A percentile compares a stretch with the other conserved stretches of the same genome.
Evolutionary conservation across 2,888 invertebrate genomes (phyloP).

Genomic region (Venusia cambrica): DNA sequence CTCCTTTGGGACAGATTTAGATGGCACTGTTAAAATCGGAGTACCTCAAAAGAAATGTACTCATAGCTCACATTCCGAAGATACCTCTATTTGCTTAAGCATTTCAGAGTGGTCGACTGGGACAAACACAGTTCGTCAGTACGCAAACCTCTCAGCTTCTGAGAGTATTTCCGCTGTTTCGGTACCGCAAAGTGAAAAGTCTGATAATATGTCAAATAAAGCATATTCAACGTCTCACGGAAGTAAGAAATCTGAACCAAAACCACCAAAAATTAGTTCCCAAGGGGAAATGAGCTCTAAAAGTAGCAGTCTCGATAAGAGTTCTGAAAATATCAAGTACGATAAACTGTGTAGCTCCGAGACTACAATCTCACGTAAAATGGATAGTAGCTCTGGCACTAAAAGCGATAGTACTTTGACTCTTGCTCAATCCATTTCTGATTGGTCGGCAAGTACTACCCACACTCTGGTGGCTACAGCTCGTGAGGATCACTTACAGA

Average conservation of each 20-base stretch:
- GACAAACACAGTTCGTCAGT: constrained; percentile 91
- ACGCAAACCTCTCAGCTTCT: constrained; percentile 87
- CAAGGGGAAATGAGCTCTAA: constrained; percentile 79
- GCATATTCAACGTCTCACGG: constrained; percentile 81
- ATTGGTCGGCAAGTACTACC: constrained; percentile 91
- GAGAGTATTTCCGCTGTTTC: constrained; percentile 83
- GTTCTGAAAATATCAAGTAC: constrained; percentile 77
- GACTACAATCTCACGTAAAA: constrained; percentile 72
- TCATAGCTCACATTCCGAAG: constrained; percentile 91
- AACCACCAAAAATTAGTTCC: constrained; percentile 58
- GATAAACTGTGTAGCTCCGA: constrained; percentile 84
- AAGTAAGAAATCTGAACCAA: constrained; percentile 77
- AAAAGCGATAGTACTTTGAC: constrained; percentile 90
- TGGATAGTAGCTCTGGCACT: constrained; percentile 84
- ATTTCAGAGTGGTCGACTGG: constrained; percentile 95
- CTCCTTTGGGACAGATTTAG: constrained; percentile 88
- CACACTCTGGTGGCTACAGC: constrained; percentile 86
- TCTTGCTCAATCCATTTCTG: constrained; percentile 89
- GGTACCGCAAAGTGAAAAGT: constrained; percentile 82
- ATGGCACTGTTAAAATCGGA: constrained; percentile 90
- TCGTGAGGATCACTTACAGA: constrained; percentile 66
- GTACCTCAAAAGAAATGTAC: constrained; percentile 90
- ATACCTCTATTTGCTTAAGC: constrained; percentile 91
- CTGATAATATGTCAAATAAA: constrained; percentile 76
- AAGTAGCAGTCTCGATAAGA: constrained; percentile 81